phyloP scores from a whole-genome alignment of 2,797 vertebrate genomes.

The Hozukius guyotensis region DNA sequence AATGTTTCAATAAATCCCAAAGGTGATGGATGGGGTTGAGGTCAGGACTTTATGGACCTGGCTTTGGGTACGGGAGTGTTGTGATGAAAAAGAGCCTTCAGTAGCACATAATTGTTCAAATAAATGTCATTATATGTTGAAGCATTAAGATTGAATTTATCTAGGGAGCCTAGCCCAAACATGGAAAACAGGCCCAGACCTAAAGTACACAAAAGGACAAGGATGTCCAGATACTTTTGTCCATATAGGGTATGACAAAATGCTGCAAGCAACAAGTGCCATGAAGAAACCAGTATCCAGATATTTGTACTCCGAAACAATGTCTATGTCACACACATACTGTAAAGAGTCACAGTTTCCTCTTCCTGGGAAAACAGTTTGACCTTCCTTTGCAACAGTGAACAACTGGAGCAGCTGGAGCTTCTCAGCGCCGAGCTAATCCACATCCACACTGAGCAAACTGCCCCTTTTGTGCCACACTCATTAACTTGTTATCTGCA shows the following conservation, averaged over 20 bases:
- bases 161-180: neutral
- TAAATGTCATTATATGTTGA: neutral
- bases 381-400: slow-evolving; percentile 24
- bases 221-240: neutral
- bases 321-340: too few relatives aligned
- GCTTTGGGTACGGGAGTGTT: neutral
- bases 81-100: neutral
- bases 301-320: neutral
- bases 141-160: neutral
- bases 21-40: neutral
- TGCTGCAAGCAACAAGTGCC: neutral
- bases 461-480: neutral
- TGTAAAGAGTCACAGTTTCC: neutral
- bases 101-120: too few relatives aligned
- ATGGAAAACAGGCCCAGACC: neutral
- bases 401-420: slow-evolving; percentile 45
- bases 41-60: neutral
- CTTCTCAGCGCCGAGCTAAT: neutral
- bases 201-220: neutral
- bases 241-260: neutral
- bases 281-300: neutral
- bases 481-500: slow-evolving; percentile 16
- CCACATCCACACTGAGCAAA: neutral
- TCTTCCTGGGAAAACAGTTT: neutral
- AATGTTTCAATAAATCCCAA: neutral